Evolutionary conservation across 2,113 vertebrate genomes (phyloP).

Genomic region (Neopipo cinnamomea): DNA sequence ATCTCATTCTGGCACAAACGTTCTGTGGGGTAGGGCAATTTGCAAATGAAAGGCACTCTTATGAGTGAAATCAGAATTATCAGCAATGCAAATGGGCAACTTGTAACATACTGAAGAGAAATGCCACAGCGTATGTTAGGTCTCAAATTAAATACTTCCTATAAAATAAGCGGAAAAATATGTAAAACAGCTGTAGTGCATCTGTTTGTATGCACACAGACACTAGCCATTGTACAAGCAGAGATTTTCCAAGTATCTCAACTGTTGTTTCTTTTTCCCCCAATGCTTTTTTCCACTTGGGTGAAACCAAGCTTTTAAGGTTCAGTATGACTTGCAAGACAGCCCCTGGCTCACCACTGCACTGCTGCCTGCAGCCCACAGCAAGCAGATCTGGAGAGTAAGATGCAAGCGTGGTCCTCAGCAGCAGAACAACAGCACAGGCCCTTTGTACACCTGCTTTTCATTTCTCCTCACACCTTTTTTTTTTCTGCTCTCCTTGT

Average conservation of each 20-base stretch:
- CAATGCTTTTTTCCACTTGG: background rate
- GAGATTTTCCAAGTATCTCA: background rate
- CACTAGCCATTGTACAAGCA: background rate
- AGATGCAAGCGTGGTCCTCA: background rate
- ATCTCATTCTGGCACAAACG: conserved; percentile 26
- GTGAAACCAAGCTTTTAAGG: background rate
- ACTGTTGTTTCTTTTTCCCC: background rate
- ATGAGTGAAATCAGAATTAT: background rate
- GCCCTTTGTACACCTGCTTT: background rate
- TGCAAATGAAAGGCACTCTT: conserved; percentile 43
- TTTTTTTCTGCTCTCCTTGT: background rate
- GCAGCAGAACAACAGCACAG: background rate
- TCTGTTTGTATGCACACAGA: background rate
- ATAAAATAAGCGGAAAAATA: background rate
- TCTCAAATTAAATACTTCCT: background rate
- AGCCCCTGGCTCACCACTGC: background rate
- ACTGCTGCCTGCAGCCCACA: background rate
- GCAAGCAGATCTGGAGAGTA: background rate
- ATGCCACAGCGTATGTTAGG: background rate
- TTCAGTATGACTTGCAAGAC: background rate
- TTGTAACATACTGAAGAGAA: background rate
- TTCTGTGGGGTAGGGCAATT: background rate
- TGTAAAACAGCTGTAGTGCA: background rate
- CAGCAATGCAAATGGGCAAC: background rate
- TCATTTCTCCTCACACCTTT: background rate